A percentile compares a stretch with the other conserved stretches of the same genome.
phyloP scores from a whole-genome alignment of 2,888 invertebrate species.

The Andrena bicolor region DNA sequence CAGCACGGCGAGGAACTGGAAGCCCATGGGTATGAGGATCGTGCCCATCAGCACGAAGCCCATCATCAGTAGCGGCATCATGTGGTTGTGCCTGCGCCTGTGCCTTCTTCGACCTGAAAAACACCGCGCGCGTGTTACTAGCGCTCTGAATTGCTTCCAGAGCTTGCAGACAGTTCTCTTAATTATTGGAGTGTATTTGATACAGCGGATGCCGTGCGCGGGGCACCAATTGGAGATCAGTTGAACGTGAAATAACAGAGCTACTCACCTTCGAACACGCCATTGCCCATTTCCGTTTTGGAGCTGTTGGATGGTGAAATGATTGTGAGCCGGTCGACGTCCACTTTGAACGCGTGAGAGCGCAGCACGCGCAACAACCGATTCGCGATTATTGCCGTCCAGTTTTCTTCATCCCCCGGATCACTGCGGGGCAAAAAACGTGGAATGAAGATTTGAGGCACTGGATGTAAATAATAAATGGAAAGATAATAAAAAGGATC shows the following conservation, averaged over 20 bases:
- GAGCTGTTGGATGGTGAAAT: conserved; percentile 24
- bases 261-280: conserved; percentile 52
- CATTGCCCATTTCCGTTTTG: conserved; percentile 14
- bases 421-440: conserved; percentile 52
- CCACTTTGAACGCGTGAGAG: conserved; percentile 90
- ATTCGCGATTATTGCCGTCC: conserved; percentile 88
- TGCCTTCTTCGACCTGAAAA: conserved; percentile 85
- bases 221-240: no score
- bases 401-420: conserved; percentile 86
- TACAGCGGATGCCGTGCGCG: no score
- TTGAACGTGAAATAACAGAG: not conserved
- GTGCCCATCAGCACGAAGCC: conserved; percentile 91
- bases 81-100: conserved; percentile 87
- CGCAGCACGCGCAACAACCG: conserved; percentile 87
- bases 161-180: no score
- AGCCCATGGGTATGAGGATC: conserved; percentile 92
- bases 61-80: conserved; percentile 93
- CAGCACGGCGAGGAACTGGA: conserved; percentile 93
- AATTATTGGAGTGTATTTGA: no score
- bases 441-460: not conserved
- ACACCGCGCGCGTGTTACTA: not conserved
- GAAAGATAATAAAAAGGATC: no score
- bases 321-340: conserved; percentile 80
- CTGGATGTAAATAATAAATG: no score
- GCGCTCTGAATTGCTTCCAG: not conserved